Evolutionary conservation across 2,888 invertebrate genomes (phyloP).

Genomic region (Lysandra bellargus): DNA sequence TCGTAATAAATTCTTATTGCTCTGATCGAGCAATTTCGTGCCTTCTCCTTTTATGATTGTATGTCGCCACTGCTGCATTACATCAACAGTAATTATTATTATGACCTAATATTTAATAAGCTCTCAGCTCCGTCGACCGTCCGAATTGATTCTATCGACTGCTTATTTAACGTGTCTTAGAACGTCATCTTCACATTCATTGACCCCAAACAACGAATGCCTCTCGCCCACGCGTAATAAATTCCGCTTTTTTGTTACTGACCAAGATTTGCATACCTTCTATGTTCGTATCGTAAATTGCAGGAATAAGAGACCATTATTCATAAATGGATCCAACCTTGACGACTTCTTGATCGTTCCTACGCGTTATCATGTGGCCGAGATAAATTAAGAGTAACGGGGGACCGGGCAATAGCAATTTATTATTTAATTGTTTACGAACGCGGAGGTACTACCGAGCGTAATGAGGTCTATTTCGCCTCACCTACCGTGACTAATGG

Average conservation of each 20-base stretch:
- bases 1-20: conserved; percentile 7
- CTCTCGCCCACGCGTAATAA: conserved; percentile 66
- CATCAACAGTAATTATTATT: conserved; percentile 20
- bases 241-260: conserved; percentile 30
- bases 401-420: conserved; percentile 25
- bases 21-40: not conserved
- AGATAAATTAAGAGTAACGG: conserved; percentile 53
- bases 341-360: conserved; percentile 73
- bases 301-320: conserved; percentile 57
- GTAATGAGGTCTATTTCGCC: conserved; percentile 18
- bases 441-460: conserved; percentile 19
- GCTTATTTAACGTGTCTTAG: conserved; percentile 22
- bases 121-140: not conserved
- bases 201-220: conserved; percentile 70
- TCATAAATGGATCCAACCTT: conserved; percentile 76
- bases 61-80: conserved; percentile 18
- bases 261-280: conserved; percentile 17
- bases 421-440: conserved; percentile 26
- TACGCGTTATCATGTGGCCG: conserved; percentile 65
- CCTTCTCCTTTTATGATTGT: conserved; percentile 7
- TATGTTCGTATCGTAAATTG: conserved; percentile 20
- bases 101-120: conserved; percentile 5
- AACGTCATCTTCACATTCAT: conserved; percentile 57
- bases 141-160: conserved; percentile 15
- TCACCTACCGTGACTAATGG: conserved; percentile 25